Conservation (phyloP, 2,888 invertebrate species). For the Calameuta idolon region DNA sequence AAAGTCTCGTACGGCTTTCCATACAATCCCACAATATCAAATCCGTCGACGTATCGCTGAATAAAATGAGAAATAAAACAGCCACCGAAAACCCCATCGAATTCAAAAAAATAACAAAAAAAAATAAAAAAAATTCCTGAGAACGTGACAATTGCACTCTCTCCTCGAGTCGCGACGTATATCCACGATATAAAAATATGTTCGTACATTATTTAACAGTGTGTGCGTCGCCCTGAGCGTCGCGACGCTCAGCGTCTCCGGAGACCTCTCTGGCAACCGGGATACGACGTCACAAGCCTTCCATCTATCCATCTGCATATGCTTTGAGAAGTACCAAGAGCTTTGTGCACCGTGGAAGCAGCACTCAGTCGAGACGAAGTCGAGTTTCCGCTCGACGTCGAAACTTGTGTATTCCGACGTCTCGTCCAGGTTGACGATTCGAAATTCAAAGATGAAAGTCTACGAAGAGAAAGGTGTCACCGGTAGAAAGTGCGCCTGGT, state of each 20-base stretch:
- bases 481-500: background rate
- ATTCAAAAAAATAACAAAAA: background rate
- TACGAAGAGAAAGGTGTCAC: background rate
- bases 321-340: slow-evolving; percentile 40
- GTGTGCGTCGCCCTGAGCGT: slow-evolving; percentile 33
- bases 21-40: background rate
- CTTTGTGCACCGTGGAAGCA: slow-evolving; percentile 2
- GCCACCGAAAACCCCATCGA: background rate
- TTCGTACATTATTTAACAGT: slow-evolving; percentile 55
- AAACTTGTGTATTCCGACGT: background rate
- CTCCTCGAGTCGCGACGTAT: slow-evolving; percentile 1
- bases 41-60: background rate
- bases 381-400: background rate
- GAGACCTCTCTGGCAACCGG: slow-evolving; percentile 51
- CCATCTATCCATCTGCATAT: slow-evolving; percentile 63
- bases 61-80: background rate
- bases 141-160: slow-evolving; percentile 25
- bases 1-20: background rate
- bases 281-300: slow-evolving; percentile 54
- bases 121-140: background rate
- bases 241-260: slow-evolving; percentile 47
- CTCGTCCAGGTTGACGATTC: background rate
- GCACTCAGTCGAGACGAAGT: slow-evolving; percentile 2
- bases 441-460: background rate
- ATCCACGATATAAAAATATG: slow-evolving; percentile 55